phyloP scores from a whole-genome alignment of 2,888 invertebrate genomes.

The Caenorhabditis afra region DNA sequence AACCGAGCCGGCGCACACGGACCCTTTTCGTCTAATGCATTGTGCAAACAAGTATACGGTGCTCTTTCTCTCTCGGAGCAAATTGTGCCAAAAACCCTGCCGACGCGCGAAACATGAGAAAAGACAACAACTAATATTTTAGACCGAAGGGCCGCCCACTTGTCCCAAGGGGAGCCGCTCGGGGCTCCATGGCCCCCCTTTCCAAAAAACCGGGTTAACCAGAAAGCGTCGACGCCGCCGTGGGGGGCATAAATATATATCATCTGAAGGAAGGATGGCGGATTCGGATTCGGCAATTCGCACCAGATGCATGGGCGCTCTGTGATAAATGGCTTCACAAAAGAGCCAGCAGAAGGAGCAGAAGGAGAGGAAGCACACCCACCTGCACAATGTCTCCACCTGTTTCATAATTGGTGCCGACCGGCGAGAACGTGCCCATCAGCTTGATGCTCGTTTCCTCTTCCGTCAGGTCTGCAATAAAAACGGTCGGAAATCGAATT shows the following conservation, averaged over 20 bases:
- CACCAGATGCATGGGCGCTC: too few relatives aligned
- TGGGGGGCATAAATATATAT: slow-evolving; percentile 40
- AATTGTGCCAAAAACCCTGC: slow-evolving; percentile 13
- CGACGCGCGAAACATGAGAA: not conserved
- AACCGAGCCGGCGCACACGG: slow-evolving; percentile 2
- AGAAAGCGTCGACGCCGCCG: not conserved
- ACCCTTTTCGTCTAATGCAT: slow-evolving; percentile 29
- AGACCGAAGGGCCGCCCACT: not conserved
- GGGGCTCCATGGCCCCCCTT: not conserved
- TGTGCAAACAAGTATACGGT: slow-evolving; percentile 42
- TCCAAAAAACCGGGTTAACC: slow-evolving; percentile 46
- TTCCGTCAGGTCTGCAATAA: slow-evolving; percentile 51
- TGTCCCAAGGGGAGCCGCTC: not conserved
- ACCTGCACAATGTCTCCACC: slow-evolving; percentile 72
- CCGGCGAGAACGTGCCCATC: slow-evolving; percentile 68
- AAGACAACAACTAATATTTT: slow-evolving; percentile 42
- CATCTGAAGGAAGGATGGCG: slow-evolving; percentile 36
- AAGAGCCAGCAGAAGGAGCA: too few relatives aligned
- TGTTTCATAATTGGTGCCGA: slow-evolving; percentile 71
- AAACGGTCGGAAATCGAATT: slow-evolving; percentile 1
- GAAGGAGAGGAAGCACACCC: slow-evolving; percentile 30
- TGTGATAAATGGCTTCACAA: too few relatives aligned
- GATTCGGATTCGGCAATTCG: not conserved
- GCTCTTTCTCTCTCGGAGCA: slow-evolving; percentile 3
- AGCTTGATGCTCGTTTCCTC: slow-evolving; percentile 54